A percentile compares a stretch with the other conserved stretches of the same genome.
phyloP scores from a whole-genome alignment of 1,140 invertebrate species.

The Lysiphlebus fabarum region DNA sequence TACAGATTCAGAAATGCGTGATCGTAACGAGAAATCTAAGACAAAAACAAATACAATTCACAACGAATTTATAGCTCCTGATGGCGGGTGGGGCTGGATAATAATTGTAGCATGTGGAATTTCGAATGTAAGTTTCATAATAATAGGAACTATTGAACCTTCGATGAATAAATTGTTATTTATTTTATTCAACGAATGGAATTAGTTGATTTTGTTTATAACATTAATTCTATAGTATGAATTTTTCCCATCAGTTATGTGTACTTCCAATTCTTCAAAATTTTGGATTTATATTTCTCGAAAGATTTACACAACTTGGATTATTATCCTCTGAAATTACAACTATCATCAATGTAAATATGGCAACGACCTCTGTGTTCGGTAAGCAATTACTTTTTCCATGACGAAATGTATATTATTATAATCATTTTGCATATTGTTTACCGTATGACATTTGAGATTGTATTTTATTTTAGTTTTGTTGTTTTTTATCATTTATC shows the following conservation, averaged over 20 bases:
- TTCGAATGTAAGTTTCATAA: constrained; percentile 58
- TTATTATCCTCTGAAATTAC: constrained; percentile 62
- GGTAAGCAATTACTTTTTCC: too few relatives aligned
- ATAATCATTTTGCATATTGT: too few relatives aligned
- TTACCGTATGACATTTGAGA: too few relatives aligned
- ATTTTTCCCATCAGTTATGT: constrained; percentile 54
- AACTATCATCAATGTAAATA: constrained; percentile 66
- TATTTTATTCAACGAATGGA: background rate
- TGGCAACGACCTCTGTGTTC: constrained; percentile 61
- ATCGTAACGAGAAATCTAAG: background rate
- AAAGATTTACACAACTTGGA: constrained; percentile 57
- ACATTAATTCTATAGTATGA: background rate
- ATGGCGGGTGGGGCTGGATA: constrained; percentile 70
- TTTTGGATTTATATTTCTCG: constrained; percentile 65
- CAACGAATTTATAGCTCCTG: constrained; percentile 57
- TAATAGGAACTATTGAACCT: background rate
- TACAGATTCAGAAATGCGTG: too few relatives aligned
- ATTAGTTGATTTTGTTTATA: background rate
- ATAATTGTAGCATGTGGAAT: constrained; percentile 59
- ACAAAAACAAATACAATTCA: background rate
- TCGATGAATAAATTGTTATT: background rate
- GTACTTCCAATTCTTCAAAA: constrained; percentile 63
- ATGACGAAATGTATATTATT: too few relatives aligned
- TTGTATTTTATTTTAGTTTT: too few relatives aligned
- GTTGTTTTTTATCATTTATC: too few relatives aligned